These are phyloP conservation scores for Bombus fervidus DNA, from an alignment of 1,140 invertebrate species.

Conservation along the genomic window DNA sequence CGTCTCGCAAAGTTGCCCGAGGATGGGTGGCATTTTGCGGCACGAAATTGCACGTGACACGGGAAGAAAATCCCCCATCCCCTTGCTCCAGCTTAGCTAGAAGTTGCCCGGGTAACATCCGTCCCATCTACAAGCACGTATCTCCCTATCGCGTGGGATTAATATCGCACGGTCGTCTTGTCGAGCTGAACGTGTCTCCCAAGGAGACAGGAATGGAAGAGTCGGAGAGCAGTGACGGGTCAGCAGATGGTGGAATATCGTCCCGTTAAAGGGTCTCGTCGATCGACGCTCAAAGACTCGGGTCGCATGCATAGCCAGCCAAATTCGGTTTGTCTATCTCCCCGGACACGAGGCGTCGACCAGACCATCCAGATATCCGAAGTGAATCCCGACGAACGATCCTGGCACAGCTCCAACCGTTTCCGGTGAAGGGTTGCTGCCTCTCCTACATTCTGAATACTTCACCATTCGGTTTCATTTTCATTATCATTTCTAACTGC, in stretches of 20 bases:
- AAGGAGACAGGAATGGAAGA: background rate
- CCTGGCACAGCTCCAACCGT: slow-evolving; percentile 51
- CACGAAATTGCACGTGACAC: slow-evolving; percentile 21
- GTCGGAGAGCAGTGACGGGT: slow-evolving; percentile 3
- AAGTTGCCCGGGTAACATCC: slow-evolving; percentile 2
- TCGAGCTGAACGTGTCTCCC: slow-evolving; percentile 5
- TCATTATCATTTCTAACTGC: slow-evolving; percentile 57
- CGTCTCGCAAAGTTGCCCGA: slow-evolving; percentile 9
- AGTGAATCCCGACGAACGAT: slow-evolving; percentile 41
- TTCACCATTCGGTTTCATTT: slow-evolving; percentile 3
- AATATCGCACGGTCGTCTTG: slow-evolving; percentile 32
- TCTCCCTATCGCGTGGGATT: slow-evolving; percentile 20
- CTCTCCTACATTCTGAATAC: background rate
- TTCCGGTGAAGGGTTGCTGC: background rate
- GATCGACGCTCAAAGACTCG: background rate
- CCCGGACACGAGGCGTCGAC: background rate
- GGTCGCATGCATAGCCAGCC: slow-evolving; percentile 7
- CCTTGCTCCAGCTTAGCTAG: background rate
- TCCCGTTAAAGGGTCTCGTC: background rate
- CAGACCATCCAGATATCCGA: background rate
- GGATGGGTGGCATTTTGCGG: background rate
- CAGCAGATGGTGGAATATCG: slow-evolving; percentile 29
- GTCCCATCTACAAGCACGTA: slow-evolving; percentile 2
- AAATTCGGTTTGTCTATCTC: slow-evolving; percentile 55
- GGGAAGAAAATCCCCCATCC: background rate